phyloP scores from a whole-genome alignment of 2,888 invertebrate genomes.

The Lasioglossum villosulum region DNA sequence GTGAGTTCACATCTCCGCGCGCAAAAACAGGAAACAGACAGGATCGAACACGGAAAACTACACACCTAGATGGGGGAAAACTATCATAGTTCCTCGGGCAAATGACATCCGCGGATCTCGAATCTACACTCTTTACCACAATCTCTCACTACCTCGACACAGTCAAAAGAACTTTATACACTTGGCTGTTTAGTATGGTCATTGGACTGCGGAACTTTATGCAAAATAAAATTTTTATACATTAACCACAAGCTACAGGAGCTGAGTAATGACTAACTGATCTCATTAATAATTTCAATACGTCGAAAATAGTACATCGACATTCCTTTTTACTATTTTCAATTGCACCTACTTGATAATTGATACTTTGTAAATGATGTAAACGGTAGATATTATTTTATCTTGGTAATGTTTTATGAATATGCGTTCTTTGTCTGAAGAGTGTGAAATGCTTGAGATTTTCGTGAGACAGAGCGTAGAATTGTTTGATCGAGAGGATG shows the following conservation, averaged over 20 bases:
- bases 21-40: conserved; percentile 32
- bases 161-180: neutral
- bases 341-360: neutral
- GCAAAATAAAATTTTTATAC: neutral
- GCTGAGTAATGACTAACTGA: neutral
- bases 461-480: neutral
- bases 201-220: neutral
- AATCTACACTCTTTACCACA: neutral
- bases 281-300: neutral
- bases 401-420: neutral
- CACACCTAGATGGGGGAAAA: conserved; percentile 11
- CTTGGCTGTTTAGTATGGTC: neutral
- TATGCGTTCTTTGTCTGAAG: no score
- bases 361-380: no score
- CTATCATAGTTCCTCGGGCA: neutral
- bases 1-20: conserved; percentile 70
- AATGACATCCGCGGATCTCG: neutral
- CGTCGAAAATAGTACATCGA: no score
- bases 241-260: no score
- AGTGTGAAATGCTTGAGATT: neutral
- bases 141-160: neutral
- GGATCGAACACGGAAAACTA: conserved; percentile 41
- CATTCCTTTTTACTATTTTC: no score
- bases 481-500: neutral
- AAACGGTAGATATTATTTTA: neutral